Evolutionary conservation across 2,113 vertebrate genomes (phyloP).

Genomic region (Oreochromis aureus): DNA sequence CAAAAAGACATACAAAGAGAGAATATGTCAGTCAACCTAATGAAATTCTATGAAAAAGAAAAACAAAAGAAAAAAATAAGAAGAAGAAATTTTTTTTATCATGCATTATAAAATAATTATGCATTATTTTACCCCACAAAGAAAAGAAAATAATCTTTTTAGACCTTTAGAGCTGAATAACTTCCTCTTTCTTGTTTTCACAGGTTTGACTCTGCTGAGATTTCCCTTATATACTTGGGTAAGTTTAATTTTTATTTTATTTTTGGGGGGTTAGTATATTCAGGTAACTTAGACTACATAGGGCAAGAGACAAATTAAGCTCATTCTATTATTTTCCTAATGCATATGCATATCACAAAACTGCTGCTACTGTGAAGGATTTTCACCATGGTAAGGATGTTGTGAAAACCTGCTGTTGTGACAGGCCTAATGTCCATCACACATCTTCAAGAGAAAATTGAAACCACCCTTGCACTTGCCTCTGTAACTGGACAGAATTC

Average conservation of each 20-base stretch:
- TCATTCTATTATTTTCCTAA: neutral
- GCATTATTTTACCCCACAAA: neutral
- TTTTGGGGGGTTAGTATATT: too few relatives aligned
- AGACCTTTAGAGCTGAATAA: neutral
- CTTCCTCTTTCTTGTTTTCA: neutral
- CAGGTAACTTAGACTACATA: neutral
- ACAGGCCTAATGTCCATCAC: neutral
- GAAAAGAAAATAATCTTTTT: neutral
- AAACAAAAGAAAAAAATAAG: neutral
- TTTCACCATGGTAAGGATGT: neutral
- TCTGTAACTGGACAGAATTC: neutral
- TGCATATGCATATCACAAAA: neutral
- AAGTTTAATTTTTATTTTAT: too few relatives aligned
- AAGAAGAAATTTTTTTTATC: rapidly evolving
- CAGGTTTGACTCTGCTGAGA: neutral
- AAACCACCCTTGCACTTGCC: neutral
- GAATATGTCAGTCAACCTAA: rapidly evolving
- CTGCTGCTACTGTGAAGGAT: neutral
- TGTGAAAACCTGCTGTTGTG: neutral
- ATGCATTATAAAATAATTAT: neutral
- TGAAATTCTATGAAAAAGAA: neutral
- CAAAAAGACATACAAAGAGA: neutral
- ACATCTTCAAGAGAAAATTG: neutral
- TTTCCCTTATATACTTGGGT: neutral
- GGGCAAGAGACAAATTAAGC: neutral